Evolutionary conservation across 1,140 invertebrate species (phyloP).

Genomic region (Drosophila pallidifrons): DNA sequence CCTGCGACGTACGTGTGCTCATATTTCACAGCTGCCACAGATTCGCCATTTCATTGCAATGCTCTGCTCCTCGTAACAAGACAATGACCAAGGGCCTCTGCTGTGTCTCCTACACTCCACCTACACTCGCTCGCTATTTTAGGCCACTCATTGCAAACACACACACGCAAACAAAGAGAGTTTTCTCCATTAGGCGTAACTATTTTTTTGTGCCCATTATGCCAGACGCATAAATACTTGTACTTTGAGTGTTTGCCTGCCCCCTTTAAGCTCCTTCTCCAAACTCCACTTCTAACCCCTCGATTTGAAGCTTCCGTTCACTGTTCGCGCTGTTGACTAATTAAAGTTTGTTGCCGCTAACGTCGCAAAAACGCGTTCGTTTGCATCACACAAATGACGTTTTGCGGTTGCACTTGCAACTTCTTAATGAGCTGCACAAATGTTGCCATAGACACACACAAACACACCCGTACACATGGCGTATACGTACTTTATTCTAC

Average conservation of each 20-base stretch:
- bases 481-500: not conserved
- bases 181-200: constrained; percentile 22
- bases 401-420: constrained; percentile 32
- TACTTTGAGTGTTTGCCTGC: not conserved
- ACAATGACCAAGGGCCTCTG: constrained; percentile 10
- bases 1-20: constrained; percentile 60
- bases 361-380: constrained; percentile 29
- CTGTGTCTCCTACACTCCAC: not conserved
- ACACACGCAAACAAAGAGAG: not conserved
- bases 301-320: not conserved
- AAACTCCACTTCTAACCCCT: not conserved
- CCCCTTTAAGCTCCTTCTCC: not conserved
- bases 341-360: constrained; percentile 16
- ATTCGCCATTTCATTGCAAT: constrained; percentile 58
- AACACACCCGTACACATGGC: not conserved
- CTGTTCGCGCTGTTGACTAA: not conserved
- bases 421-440: constrained; percentile 37
- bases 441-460: constrained; percentile 18
- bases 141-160: not conserved
- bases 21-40: constrained; percentile 70
- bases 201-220: constrained; percentile 15
- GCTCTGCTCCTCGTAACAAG: constrained; percentile 21
- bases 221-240: constrained; percentile 11
- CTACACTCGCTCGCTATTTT: too few species aligned
- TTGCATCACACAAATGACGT: constrained; percentile 20